Evolutionary conservation across 1,140 invertebrate species (phyloP), one percentile per base, ranked within the genome.

Genomic region (Limonius californicus): DNA sequence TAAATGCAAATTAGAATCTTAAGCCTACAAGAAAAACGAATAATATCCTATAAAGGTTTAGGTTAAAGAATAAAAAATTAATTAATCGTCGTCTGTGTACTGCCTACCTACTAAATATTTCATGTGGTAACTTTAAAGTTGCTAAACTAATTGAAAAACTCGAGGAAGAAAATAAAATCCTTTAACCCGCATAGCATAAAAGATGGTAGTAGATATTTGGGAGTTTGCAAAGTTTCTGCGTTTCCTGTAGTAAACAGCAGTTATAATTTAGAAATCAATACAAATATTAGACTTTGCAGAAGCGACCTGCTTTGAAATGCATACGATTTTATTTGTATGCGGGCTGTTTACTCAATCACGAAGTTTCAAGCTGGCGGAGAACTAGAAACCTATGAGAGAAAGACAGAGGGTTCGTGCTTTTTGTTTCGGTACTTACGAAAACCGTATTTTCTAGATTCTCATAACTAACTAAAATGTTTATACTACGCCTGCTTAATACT

Each of bases 261-360:
- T 50, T 50, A 50, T 50, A 50, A 50, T 50, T 50, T 50, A 50
- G 19, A 53, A 54, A 61, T 61, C 59, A 61, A 61, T 61, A 61
- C 59, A 61, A 61, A 61, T 61, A 61, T 61, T 61, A 61, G 54
- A 61, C 50, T 61, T 61, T 55, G 54, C 59, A 61, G 45, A 50
- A 50, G 54, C 59, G 54, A 61, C 54, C 59, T 61, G 59, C 59
- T 61, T 61, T 55, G 59, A 61, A 61, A 61, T 61, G 59, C 59
- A 61, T 61, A 54, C 59, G 50, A 54, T 61, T 61, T 61, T 61
- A 54, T 61, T 61, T 61, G 59, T 61, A 61, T 61, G 59, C 59
- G 59, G 59, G 59, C 42, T 61, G 54, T 61, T 61, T 61, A 54
- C 59, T 61, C 50, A 61, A 61, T 61, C 59, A 61, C 50, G 45